Evolutionary conservation across 1,140 invertebrate species (phyloP).

Genomic region (Trichonephila inaurata): DNA sequence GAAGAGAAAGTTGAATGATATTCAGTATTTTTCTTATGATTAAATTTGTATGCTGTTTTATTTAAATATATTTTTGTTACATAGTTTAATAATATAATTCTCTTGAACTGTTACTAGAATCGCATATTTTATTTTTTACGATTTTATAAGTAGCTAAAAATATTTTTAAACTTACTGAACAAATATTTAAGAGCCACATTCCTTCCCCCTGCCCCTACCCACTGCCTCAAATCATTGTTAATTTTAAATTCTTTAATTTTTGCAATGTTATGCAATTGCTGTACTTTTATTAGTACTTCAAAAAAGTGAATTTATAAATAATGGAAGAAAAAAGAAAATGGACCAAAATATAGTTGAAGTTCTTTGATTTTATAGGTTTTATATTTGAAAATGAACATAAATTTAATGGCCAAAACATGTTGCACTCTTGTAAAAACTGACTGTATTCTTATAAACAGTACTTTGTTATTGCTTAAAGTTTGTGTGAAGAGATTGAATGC

Average conservation of each 20-base stretch:
- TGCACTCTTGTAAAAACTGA: conserved; percentile 13
- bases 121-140: no score
- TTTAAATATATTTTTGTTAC: neutral
- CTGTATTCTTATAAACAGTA: conserved; percentile 13
- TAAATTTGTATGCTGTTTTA: neutral
- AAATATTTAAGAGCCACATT: neutral
- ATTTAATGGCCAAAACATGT: conserved; percentile 11
- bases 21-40: neutral
- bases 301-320: conserved; percentile 66
- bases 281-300: conserved; percentile 13
- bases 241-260: neutral
- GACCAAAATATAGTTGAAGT: conserved; percentile 57
- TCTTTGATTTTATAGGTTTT: conserved; percentile 65
- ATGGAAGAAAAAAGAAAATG: conserved; percentile 19
- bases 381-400: neutral
- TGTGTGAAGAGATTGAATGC: neutral
- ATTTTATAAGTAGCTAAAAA: no score
- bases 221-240: neutral
- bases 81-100: no score
- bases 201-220: neutral
- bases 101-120: no score
- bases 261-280: neutral
- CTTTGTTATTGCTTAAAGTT: neutral
- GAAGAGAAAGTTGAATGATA: neutral
- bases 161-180: neutral